Percentiles rank a stretch among this genome's conserved stretches.
Conservation (phyloP, 1,140 invertebrate genomes). For the Leptinotarsa undecemlineata region DNA sequence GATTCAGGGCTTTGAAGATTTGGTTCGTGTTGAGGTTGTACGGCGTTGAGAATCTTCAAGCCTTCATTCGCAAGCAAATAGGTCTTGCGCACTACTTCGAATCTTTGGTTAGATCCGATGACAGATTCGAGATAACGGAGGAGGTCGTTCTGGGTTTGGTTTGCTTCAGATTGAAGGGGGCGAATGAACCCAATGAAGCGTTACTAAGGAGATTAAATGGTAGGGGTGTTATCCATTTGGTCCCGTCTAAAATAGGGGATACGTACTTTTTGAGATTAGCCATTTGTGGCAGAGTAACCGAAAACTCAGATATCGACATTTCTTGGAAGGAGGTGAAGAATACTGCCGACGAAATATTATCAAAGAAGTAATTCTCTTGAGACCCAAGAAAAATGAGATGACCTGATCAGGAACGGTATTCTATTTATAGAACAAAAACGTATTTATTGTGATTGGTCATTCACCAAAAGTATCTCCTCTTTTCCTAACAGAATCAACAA, state of each 20-base stretch:
- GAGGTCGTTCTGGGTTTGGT: constrained; percentile 90
- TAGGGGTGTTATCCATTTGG: constrained; percentile 90
- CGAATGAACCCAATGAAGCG: constrained; percentile 82
- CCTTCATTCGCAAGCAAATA: constrained; percentile 82
- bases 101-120: constrained; percentile 66
- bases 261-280: constrained; percentile 88
- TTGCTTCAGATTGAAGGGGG: constrained; percentile 89
- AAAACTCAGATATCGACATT: constrained; percentile 79
- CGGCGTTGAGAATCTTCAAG: constrained; percentile 85
- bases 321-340: constrained; percentile 85
- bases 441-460: too few relatives aligned
- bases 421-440: too few relatives aligned
- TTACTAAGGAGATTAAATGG: constrained; percentile 87
- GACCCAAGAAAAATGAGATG: too few relatives aligned
- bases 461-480: too few relatives aligned
- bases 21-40: constrained; percentile 96
- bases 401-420: too few relatives aligned
- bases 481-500: too few relatives aligned
- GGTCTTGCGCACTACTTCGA: constrained; percentile 84
- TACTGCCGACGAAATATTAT: constrained; percentile 67
- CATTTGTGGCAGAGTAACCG: constrained; percentile 85
- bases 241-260: constrained; percentile 85
- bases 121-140: constrained; percentile 80
- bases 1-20: constrained; percentile 92
- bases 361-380: constrained; percentile 25